Evolutionary conservation across 1,140 invertebrate genomes (phyloP).

Genomic region (Hyles euphorbiae): DNA sequence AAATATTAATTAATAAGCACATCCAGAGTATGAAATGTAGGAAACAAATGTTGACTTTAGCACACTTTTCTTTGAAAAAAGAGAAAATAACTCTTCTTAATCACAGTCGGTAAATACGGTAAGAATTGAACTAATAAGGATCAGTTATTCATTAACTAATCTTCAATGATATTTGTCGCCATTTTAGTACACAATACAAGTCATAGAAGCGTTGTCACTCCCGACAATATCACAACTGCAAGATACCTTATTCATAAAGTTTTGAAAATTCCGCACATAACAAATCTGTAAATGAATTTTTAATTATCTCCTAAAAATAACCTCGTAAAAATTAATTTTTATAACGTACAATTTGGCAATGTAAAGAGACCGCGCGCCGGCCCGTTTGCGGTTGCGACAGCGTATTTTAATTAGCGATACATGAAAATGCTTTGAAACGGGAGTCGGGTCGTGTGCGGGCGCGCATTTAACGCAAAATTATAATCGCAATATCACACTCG

Average conservation of each 20-base stretch:
- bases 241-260: not conserved
- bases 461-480: constrained; percentile 52
- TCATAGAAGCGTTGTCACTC: too few relatives aligned
- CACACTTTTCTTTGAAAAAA: too few relatives aligned
- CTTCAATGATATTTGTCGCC: too few relatives aligned
- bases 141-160: too few relatives aligned
- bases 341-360: constrained; percentile 49
- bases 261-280: too few relatives aligned
- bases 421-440: constrained; percentile 70
- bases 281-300: constrained; percentile 4
- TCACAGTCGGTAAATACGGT: too few relatives aligned
- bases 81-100: too few relatives aligned
- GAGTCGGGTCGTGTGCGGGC: constrained; percentile 36
- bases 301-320: constrained; percentile 11
- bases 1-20: too few relatives aligned
- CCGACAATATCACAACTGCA: not conserved
- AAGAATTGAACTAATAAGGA: too few relatives aligned
- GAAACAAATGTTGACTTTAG: too few relatives aligned
- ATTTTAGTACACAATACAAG: too few relatives aligned
- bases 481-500: constrained; percentile 51
- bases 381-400: constrained; percentile 53
- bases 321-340: constrained; percentile 47
- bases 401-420: constrained; percentile 74
- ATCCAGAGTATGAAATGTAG: too few relatives aligned
- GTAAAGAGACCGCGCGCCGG: constrained; percentile 43